These are phyloP conservation scores for Battus philenor DNA, from an alignment of 1,140 invertebrate species.

Conservation along the genomic window DNA sequence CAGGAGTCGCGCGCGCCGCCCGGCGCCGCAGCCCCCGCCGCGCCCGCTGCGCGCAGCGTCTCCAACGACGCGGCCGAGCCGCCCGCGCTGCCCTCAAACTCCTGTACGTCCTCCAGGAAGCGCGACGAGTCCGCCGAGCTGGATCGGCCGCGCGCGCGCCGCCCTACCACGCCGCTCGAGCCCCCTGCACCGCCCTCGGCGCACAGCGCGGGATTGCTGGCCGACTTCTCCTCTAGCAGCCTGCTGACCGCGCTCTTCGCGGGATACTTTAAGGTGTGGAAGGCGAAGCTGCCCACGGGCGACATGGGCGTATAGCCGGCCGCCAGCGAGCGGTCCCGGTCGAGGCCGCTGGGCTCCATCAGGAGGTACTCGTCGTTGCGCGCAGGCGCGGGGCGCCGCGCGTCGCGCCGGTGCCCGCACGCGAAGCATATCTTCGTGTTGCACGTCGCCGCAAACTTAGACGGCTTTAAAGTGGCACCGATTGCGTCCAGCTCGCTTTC, in stretches of 20 bases:
- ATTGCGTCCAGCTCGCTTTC: slow-evolving; percentile 71
- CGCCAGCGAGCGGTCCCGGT: slow-evolving; percentile 30
- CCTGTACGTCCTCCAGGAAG: slow-evolving; percentile 77
- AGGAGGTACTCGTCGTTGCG: slow-evolving; percentile 79
- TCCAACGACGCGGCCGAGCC: slow-evolving; percentile 69
- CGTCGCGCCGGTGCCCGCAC: slow-evolving; percentile 78
- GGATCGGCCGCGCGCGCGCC: slow-evolving; percentile 71
- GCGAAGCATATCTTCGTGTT: slow-evolving; percentile 74
- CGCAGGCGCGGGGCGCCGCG: neutral
- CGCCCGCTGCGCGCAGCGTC: slow-evolving; percentile 63
- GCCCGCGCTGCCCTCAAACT: slow-evolving; percentile 65
- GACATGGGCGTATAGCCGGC: slow-evolving; percentile 83
- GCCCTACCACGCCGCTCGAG: slow-evolving; percentile 13
- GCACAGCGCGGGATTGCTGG: slow-evolving; percentile 82
- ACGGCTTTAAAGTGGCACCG: slow-evolving; percentile 59
- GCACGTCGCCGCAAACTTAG: slow-evolving; percentile 26
- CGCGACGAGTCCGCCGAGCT: slow-evolving; percentile 84
- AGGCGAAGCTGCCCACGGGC: slow-evolving; percentile 73
- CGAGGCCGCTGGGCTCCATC: slow-evolving; percentile 79
- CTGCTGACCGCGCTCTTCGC: slow-evolving; percentile 42
- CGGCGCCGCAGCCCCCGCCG: slow-evolving; percentile 20
- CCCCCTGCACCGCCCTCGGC: slow-evolving; percentile 50
- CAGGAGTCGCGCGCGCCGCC: slow-evolving; percentile 86
- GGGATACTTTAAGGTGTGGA: slow-evolving; percentile 46
- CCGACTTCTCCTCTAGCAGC: slow-evolving; percentile 75